Evolutionary conservation across 2,113 vertebrate species (phyloP).

Genomic region (Cervus canadensis): DNA sequence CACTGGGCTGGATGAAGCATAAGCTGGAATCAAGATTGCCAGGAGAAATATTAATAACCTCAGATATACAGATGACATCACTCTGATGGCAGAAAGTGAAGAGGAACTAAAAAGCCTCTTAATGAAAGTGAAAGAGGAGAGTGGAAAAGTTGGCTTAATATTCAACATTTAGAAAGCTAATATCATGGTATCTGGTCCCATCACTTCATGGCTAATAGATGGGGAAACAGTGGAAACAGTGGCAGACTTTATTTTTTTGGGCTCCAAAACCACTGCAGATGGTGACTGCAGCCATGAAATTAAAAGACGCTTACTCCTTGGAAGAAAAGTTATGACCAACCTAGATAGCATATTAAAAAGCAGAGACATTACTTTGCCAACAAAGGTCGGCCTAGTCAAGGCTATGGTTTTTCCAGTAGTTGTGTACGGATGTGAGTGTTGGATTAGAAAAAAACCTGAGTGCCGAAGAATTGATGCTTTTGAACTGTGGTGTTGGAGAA

Average conservation of each 20-base stretch:
- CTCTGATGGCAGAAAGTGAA: background rate
- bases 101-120: background rate
- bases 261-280: background rate
- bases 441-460: background rate
- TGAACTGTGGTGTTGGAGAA: background rate
- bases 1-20: background rate
- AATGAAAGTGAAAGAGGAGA: background rate
- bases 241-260: rapidly evolving
- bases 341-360: background rate
- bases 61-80: background rate
- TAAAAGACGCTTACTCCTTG: background rate
- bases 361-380: background rate
- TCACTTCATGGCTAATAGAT: background rate
- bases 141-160: background rate
- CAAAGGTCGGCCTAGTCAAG: background rate
- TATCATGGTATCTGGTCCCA: background rate
- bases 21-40: background rate
- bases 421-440: rapidly evolving
- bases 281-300: background rate
- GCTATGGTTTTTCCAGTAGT: background rate
- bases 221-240: background rate
- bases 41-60: background rate
- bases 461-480: background rate
- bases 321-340: background rate
- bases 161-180: background rate